phyloP scores from a whole-genome alignment of 2,888 invertebrate genomes.

The Phortica magna region DNA sequence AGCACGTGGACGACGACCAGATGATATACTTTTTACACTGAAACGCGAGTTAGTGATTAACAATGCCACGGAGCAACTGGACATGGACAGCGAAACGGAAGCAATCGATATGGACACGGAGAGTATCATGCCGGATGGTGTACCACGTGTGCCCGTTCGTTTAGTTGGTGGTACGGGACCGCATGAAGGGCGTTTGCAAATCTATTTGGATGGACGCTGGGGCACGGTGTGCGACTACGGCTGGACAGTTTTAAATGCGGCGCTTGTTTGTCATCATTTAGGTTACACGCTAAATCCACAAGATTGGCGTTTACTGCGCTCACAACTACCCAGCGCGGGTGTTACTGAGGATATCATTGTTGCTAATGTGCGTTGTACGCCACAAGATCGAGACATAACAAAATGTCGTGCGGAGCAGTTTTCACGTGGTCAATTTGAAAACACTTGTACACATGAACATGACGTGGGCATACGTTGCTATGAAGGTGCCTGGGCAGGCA shows the following conservation, averaged over 20 bases:
- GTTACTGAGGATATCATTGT: slow-evolving; percentile 87
- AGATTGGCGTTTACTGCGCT: slow-evolving; percentile 91
- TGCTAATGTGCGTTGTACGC: slow-evolving; percentile 93
- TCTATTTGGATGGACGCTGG: slow-evolving; percentile 92
- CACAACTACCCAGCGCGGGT: slow-evolving; percentile 88
- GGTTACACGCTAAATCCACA: slow-evolving; percentile 94
- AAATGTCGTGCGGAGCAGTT: slow-evolving; percentile 89
- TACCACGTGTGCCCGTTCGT: slow-evolving; percentile 85
- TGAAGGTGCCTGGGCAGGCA: slow-evolving; percentile 95
- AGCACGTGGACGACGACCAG: slow-evolving; percentile 88
- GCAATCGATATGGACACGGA: slow-evolving; percentile 80
- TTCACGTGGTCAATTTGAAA: slow-evolving; percentile 85
- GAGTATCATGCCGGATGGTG: slow-evolving; percentile 80
- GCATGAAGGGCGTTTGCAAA: slow-evolving; percentile 92
- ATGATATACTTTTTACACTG: slow-evolving; percentile 88
- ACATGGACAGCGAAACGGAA: slow-evolving; percentile 76
- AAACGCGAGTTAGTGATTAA: slow-evolving; percentile 86
- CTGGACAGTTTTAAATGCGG: slow-evolving; percentile 95
- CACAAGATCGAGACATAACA: slow-evolving; percentile 93
- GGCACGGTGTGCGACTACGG: slow-evolving; percentile 98
- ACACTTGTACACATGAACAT: slow-evolving; percentile 91
- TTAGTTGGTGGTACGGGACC: slow-evolving; percentile 89
- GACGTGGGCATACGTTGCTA: slow-evolving; percentile 94
- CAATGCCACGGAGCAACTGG: slow-evolving; percentile 80
- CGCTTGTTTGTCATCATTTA: slow-evolving; percentile 95